These are phyloP conservation scores for Ormyrus thymus DNA, from an alignment of 2,888 invertebrate genomes.

Conservation along the genomic window DNA sequence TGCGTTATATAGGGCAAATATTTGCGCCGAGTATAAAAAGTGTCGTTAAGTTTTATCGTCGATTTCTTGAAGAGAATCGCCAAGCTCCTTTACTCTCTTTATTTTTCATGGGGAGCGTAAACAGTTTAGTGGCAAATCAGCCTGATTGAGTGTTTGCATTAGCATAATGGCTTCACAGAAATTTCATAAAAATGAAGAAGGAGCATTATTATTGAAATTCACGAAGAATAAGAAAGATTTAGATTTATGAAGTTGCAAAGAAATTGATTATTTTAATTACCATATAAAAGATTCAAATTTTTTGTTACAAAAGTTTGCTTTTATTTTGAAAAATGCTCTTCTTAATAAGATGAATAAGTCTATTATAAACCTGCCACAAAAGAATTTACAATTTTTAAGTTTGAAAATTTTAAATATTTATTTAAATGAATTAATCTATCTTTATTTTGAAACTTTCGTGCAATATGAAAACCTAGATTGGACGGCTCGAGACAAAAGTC, in stretches of 20 bases:
- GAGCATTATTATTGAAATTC: too few species aligned
- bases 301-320: too few species aligned
- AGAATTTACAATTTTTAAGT: too few species aligned
- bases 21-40: constrained; percentile 9
- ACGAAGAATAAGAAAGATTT: too few species aligned
- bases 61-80: background rate
- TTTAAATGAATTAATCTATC: constrained; percentile 3
- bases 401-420: background rate
- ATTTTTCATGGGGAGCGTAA: constrained; percentile 9
- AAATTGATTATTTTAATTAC: too few species aligned
- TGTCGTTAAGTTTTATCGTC: background rate
- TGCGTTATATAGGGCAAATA: constrained; percentile 13
- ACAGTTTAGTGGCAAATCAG: constrained; percentile 22
- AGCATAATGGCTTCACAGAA: constrained; percentile 16
- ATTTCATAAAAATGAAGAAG: too few species aligned
- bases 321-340: too few species aligned
- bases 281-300: too few species aligned
- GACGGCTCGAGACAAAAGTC: background rate
- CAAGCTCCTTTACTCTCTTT: background rate
- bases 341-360: too few species aligned
- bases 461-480: constrained; percentile 3
- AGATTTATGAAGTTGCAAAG: too few species aligned
- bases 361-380: too few species aligned
- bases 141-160: constrained; percentile 21
- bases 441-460: constrained; percentile 26